Evolutionary conservation across 2,888 invertebrate species (phyloP).

Genomic region (Coleophora flavipennella): DNA sequence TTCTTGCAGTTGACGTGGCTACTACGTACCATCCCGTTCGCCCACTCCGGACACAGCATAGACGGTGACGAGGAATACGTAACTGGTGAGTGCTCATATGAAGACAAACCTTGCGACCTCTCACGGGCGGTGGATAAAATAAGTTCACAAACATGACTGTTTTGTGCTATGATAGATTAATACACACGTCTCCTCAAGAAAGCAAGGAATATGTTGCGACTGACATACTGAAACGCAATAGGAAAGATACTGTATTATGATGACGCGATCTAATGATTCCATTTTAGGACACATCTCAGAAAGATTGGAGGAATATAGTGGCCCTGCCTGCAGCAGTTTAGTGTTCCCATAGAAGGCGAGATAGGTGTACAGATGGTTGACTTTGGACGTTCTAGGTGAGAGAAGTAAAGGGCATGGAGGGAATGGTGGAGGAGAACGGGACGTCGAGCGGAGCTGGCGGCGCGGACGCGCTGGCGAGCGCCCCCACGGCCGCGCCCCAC

Average conservation of each 20-base stretch:
- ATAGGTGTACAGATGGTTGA: constrained; percentile 49
- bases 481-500: constrained; percentile 46
- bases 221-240: constrained; percentile 54
- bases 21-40: constrained; percentile 93
- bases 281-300: constrained; percentile 45
- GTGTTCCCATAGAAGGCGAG: too few relatives aligned
- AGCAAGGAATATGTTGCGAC: constrained; percentile 41
- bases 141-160: constrained; percentile 58
- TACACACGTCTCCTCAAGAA: constrained; percentile 27
- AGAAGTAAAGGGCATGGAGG: constrained; percentile 81
- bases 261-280: constrained; percentile 45
- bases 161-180: constrained; percentile 32
- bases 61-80: constrained; percentile 96
- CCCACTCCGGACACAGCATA: constrained; percentile 95
- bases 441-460: constrained; percentile 54
- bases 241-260: constrained; percentile 52
- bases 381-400: constrained; percentile 78
- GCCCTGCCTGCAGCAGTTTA: too few relatives aligned
- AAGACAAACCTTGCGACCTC: constrained; percentile 70
- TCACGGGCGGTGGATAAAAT: constrained; percentile 52
- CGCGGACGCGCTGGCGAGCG: constrained; percentile 48
- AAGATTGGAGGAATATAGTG: too few relatives aligned
- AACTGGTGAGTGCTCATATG: constrained; percentile 86
- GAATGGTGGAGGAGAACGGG: constrained; percentile 94
- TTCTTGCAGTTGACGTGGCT: constrained; percentile 92